Evolutionary conservation across 64 coral and sea anemone species (phyloP), one percentile per base, ranked within the genome.

Genomic region (Actinia tenebrosa): DNA sequence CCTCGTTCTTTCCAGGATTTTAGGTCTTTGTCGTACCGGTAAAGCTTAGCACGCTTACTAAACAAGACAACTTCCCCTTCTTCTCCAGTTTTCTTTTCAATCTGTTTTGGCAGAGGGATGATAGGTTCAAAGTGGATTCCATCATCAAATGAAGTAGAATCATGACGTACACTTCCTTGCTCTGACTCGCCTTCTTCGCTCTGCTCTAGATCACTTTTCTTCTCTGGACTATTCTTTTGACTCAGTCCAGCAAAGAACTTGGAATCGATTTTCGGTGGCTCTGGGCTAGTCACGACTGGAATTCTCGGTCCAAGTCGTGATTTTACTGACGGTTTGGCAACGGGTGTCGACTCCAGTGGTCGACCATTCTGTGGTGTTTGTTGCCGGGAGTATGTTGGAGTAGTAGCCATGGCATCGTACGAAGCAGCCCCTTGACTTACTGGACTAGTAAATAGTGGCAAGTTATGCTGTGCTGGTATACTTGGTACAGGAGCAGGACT

Each of bases 41-140:
- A 99, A n/a, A 99, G 64, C 63, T 99, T 99, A 26, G 97, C 90
- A 86, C 93, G 91, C 77, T 90, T 90, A 53, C 50, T 88, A 53
- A 99, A 99, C 61, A 99, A 45, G 0, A 93, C 83, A 47, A 82
- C 88, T 80, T 99, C 97, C 25, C 95, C 84, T 64, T 99, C 97
- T 62, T 99, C 97, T 10, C 97, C 97, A 78, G 97, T 95, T 86
- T 77, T 90, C 14, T 92, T 87, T 55, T 92, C 88, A n/a, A 99
- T 85, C 58, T 86, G 86, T 63, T 86, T 82, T 43, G 97, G 93
- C n/a, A 99, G 86, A 42, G 90, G 89, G 66, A 99, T 90, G 52
- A 95, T 45, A 23, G 97, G 97, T 63, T 99, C 97, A 93, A 99
- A 99, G 93, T 95, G 86, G 17, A 99, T 95, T 19, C 91, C 93